A percentile compares a stretch with the other conserved stretches of the same genome.
Conservation (phyloP, 2,113 vertebrate genomes). For the Lanius ludovicianus region DNA sequence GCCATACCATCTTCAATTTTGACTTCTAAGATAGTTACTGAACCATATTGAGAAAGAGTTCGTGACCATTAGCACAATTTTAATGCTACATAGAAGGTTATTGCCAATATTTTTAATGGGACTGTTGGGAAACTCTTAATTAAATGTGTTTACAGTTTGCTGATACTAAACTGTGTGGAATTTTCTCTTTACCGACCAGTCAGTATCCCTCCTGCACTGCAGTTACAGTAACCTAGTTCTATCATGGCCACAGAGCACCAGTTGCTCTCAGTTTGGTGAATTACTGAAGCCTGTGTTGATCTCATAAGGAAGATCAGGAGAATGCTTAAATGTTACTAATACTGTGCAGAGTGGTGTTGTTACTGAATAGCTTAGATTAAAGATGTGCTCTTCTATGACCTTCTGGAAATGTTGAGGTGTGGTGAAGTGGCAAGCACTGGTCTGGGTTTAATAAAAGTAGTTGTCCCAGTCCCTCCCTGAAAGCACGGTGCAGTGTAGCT, state of each 20-base stretch:
- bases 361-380: neutral
- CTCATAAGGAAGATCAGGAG: neutral
- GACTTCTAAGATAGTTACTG: neutral
- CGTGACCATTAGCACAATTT: neutral
- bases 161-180: neutral
- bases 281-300: neutral
- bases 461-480: neutral
- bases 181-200: neutral
- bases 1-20: neutral
- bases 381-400: neutral
- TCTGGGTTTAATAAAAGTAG: neutral
- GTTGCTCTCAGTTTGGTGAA: neutral
- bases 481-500: fast-evolving
- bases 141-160: neutral
- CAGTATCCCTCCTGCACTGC: neutral
- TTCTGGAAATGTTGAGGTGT: neutral
- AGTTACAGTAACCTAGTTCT: neutral
- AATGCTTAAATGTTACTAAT: neutral
- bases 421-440: neutral
- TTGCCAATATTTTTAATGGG: neutral
- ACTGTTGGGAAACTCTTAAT: neutral
- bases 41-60: neutral
- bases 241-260: neutral
- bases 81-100: neutral
- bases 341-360: neutral